Evolutionary conservation across 2,888 invertebrate genomes (phyloP).

Genomic region (Neoascia interrupta): DNA sequence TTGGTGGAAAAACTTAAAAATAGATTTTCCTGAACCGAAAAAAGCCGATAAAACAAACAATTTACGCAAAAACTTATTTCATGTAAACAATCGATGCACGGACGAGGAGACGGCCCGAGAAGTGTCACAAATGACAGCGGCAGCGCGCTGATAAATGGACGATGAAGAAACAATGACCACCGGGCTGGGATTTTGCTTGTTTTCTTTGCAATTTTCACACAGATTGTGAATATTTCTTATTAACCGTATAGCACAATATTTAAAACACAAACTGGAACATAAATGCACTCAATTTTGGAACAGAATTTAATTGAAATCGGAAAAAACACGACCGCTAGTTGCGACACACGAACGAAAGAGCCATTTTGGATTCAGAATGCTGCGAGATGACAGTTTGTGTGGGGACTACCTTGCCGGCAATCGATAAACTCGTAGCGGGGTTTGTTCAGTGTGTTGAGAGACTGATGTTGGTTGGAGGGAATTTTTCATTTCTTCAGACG

Average conservation of each 20-base stretch:
- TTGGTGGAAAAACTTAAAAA: constrained; percentile 42
- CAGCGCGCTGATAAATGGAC: constrained; percentile 13
- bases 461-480: neutral
- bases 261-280: constrained; percentile 5
- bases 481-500: neutral
- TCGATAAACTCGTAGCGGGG: constrained; percentile 20
- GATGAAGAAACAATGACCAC: constrained; percentile 18
- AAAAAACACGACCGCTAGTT: neutral
- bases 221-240: neutral
- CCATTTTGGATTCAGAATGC: constrained; percentile 59
- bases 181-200: constrained; percentile 46
- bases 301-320: constrained; percentile 5
- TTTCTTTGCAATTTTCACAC: neutral
- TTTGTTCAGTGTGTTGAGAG: constrained; percentile 18
- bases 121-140: constrained; percentile 35
- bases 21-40: constrained; percentile 22
- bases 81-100: constrained; percentile 63
- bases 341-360: constrained; percentile 9
- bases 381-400: constrained; percentile 16
- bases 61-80: constrained; percentile 24
- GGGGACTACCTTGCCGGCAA: constrained; percentile 32
- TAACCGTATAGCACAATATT: neutral
- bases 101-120: constrained; percentile 1
- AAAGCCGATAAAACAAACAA: neutral
- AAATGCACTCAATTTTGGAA: neutral